Evolutionary conservation across 1,140 invertebrate species (phyloP).

Genomic region (Pygmarrhopalites habei): DNA sequence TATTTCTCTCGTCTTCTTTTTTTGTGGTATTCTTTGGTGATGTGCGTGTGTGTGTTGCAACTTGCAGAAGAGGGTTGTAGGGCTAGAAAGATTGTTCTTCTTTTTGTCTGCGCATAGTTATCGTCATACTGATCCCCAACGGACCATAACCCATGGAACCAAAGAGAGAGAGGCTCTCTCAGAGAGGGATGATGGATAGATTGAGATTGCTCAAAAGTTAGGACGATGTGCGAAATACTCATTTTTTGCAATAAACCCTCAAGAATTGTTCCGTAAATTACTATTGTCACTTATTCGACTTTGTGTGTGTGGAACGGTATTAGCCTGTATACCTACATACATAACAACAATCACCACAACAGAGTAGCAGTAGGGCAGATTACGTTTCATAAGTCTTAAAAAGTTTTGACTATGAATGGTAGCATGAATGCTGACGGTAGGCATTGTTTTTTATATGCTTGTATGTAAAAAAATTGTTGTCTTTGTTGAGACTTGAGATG

Average conservation of each 20-base stretch:
- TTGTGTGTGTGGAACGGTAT: neutral
- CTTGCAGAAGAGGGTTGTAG: neutral
- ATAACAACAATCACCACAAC: neutral
- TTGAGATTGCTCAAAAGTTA: neutral
- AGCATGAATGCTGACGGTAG: too few species aligned
- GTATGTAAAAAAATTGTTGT: too few species aligned
- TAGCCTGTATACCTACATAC: neutral
- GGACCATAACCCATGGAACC: neutral
- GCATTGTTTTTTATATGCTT: too few species aligned
- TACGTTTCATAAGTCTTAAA: neutral
- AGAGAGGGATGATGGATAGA: neutral
- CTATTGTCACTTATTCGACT: neutral
- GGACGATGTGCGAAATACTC: slow-evolving; percentile 16
- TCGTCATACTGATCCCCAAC: neutral
- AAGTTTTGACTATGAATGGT: neutral
- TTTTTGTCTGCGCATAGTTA: neutral
- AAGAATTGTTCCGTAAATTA: slow-evolving; percentile 1
- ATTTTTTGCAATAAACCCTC: slow-evolving; percentile 15
- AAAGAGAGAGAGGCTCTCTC: neutral
- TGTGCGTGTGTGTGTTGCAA: neutral
- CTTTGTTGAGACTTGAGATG: too few species aligned
- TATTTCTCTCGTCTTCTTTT: too few species aligned
- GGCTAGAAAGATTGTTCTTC: neutral
- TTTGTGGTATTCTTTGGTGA: neutral
- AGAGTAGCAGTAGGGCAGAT: neutral